phyloP scores from a whole-genome alignment of 2,888 invertebrate genomes.

The Monoplex corrugatus region DNA sequence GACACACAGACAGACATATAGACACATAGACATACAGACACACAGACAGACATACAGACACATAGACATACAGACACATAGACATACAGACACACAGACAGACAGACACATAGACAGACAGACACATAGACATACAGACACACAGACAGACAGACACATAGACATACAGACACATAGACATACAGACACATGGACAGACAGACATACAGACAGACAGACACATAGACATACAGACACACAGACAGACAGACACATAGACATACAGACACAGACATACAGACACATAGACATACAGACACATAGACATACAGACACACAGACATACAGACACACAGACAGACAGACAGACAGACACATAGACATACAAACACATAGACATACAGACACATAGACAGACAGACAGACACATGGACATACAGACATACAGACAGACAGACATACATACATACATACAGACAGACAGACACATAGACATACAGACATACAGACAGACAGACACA shows the following conservation, averaged over 20 bases:
- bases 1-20: too few species aligned
- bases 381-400: background rate
- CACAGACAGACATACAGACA: too few species aligned
- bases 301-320: background rate
- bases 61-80: too few species aligned
- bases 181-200: background rate
- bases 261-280: background rate
- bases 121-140: too few species aligned
- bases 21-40: too few species aligned
- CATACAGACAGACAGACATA: background rate
- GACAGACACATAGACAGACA: too few species aligned
- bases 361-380: background rate
- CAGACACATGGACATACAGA: background rate
- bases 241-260: background rate
- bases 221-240: background rate
- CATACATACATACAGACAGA: background rate
- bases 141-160: too few species aligned
- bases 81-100: too few species aligned
- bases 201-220: too few species aligned
- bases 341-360: background rate
- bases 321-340: slow-evolving; percentile 10
- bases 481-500: background rate
- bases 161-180: background rate
- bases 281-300: background rate
- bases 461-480: background rate